Percentiles rank a stretch among this genome's conserved stretches.
phyloP scores from a whole-genome alignment of 1,140 invertebrate species.

The Mizuhopecten yessoensis region DNA sequence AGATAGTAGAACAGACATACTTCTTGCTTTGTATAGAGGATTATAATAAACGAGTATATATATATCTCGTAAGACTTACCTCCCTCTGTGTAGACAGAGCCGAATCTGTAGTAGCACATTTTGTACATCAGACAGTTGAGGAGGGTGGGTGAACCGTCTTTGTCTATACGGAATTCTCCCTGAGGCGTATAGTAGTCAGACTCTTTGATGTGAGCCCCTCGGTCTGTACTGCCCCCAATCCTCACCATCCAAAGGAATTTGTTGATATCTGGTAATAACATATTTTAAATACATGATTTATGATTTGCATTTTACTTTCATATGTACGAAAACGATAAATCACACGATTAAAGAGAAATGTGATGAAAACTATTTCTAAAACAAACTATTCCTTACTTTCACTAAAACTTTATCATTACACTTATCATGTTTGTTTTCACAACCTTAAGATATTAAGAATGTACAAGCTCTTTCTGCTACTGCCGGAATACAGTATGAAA shows the following conservation, averaged over 20 bases:
- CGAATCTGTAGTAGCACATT: slow-evolving; percentile 98
- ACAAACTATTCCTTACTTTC: too few species aligned
- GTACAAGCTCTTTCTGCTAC: too few species aligned
- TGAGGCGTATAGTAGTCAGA: slow-evolving; percentile 97
- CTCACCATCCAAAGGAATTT: slow-evolving; percentile 99
- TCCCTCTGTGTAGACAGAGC: slow-evolving; percentile 97
- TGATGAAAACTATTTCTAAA: too few species aligned
- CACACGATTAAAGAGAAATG: too few species aligned
- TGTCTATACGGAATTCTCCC: slow-evolving; percentile 97
- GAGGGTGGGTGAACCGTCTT: slow-evolving; percentile 95
- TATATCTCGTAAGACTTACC: slow-evolving; percentile 88
- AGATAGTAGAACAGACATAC: too few species aligned
- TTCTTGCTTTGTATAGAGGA: too few species aligned
- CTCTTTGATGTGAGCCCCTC: slow-evolving; percentile 97
- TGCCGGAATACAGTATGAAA: background rate
- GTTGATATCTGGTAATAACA: slow-evolving; percentile 91
- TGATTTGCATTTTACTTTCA: too few species aligned
- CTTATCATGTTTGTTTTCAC: too few species aligned
- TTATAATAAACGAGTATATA: too few species aligned
- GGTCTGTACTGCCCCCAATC: slow-evolving; percentile 97
- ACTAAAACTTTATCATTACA: too few species aligned
- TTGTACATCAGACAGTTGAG: slow-evolving; percentile 99
- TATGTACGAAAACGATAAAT: too few species aligned
- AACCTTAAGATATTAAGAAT: too few species aligned
- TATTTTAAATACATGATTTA: background rate